phyloP scores from a whole-genome alignment of 2,888 invertebrate species.

The Belgica antarctica region DNA sequence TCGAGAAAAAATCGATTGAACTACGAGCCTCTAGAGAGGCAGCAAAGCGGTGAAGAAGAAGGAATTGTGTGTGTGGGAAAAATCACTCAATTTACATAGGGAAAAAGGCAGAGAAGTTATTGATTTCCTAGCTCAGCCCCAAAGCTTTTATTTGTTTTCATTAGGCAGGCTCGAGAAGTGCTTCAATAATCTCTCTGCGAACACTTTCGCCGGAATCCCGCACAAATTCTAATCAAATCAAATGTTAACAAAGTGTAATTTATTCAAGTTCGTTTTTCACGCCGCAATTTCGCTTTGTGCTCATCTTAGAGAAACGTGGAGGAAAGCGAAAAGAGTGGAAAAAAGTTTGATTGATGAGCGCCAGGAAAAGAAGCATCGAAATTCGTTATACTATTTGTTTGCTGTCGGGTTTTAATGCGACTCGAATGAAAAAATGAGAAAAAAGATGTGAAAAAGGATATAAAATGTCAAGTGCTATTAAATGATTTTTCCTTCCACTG shows the following conservation, averaged over 20 bases:
- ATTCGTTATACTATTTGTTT: conserved; percentile 23
- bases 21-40: conserved; percentile 11
- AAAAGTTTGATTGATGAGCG: conserved; percentile 34
- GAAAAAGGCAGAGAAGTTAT: not conserved
- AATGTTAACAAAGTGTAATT: conserved; percentile 4
- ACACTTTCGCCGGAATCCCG: not conserved
- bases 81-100: conserved; percentile 15
- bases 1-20: conserved; percentile 11
- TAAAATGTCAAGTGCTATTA: conserved; percentile 35
- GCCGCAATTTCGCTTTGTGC: conserved; percentile 13
- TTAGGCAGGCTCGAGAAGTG: not conserved
- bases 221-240: conserved; percentile 17
- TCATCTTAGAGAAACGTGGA: not conserved
- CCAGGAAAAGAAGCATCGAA: conserved; percentile 21
- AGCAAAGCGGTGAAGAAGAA: conserved; percentile 8
- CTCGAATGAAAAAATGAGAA: too few species aligned
- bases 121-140: too few species aligned
- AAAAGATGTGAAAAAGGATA: conserved; percentile 23
- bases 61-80: conserved; percentile 20
- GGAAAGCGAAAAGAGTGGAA: not conserved
- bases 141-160: not conserved
- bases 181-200: not conserved
- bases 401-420: not conserved
- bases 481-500: conserved; percentile 24
- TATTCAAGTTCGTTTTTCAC: conserved; percentile 5